A percentile compares a stretch with the other conserved stretches of the same genome.
These are phyloP conservation scores for Lanistes nyassanus DNA, from an alignment of 1,140 invertebrate genomes.

Conservation along the genomic window DNA sequence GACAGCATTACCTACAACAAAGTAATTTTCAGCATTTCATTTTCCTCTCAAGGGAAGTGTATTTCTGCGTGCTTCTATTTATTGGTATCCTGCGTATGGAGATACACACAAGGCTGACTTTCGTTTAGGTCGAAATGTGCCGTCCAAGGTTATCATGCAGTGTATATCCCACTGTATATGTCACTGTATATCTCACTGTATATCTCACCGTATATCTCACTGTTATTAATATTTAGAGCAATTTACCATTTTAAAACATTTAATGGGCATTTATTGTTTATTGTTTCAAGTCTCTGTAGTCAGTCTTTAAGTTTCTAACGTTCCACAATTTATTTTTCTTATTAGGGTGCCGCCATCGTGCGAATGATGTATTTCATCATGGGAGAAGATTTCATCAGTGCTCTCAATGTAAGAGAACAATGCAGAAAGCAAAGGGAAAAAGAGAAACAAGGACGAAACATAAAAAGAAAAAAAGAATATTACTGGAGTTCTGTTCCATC, in stretches of 20 bases:
- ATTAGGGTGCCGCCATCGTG: conserved; percentile 45
- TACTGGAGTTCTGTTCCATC: background rate
- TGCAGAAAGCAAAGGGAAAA: background rate
- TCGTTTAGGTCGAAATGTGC: background rate
- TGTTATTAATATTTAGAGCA: too few relatives aligned
- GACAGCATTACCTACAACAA: conserved; percentile 92
- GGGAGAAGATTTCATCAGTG: conserved; percentile 25
- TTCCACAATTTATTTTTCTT: conserved; percentile 24
- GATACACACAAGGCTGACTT: background rate
- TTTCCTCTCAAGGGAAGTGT: background rate
- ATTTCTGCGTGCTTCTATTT: background rate
- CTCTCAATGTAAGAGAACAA: conserved; percentile 23
- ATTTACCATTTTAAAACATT: too few relatives aligned
- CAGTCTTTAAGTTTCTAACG: too few relatives aligned
- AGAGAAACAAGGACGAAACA: background rate
- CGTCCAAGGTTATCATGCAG: background rate
- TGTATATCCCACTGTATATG: background rate
- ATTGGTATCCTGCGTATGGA: background rate
- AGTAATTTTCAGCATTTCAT: conserved; percentile 66
- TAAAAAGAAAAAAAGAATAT: background rate
- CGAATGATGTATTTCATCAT: conserved; percentile 31
- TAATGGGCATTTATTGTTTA: too few relatives aligned
- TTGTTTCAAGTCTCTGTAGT: too few relatives aligned
- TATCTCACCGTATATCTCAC: background rate
- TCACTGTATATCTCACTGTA: background rate